phyloP scores from a whole-genome alignment of 35 echinoderm and acorn worm genomes.

The Amphiura filiformis region DNA sequence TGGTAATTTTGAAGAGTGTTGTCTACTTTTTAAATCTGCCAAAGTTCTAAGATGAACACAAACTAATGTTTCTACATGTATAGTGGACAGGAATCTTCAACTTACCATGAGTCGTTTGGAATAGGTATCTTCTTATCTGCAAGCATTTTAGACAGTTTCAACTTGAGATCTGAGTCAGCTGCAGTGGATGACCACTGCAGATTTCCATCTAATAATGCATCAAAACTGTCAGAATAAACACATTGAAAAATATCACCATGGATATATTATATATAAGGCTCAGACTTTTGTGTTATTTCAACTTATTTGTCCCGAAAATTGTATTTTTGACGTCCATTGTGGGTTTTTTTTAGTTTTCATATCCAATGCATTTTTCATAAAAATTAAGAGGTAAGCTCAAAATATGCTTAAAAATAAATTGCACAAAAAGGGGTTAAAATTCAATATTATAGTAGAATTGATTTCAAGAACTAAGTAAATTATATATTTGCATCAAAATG shows the following conservation, averaged over 20 bases:
- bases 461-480: too few species aligned
- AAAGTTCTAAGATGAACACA: too few species aligned
- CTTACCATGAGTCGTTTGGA: not conserved
- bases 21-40: too few species aligned
- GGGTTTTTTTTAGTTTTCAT: not conserved
- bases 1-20: too few species aligned
- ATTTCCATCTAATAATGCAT: not conserved
- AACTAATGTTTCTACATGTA: too few species aligned
- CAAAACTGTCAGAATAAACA: not conserved
- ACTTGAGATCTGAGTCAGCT: not conserved
- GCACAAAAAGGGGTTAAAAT: too few species aligned
- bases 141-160: not conserved
- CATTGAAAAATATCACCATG: not conserved
- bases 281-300: not conserved
- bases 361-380: not conserved
- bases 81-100: too few species aligned
- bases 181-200: not conserved
- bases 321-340: not conserved
- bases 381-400: not conserved
- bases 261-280: not conserved
- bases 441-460: too few species aligned
- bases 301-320: not conserved
- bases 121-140: not conserved
- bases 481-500: too few species aligned
- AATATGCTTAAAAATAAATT: not conserved